Conservation (phyloP, 2,797 vertebrate genomes). For the Enoplosus armatus region DNA sequence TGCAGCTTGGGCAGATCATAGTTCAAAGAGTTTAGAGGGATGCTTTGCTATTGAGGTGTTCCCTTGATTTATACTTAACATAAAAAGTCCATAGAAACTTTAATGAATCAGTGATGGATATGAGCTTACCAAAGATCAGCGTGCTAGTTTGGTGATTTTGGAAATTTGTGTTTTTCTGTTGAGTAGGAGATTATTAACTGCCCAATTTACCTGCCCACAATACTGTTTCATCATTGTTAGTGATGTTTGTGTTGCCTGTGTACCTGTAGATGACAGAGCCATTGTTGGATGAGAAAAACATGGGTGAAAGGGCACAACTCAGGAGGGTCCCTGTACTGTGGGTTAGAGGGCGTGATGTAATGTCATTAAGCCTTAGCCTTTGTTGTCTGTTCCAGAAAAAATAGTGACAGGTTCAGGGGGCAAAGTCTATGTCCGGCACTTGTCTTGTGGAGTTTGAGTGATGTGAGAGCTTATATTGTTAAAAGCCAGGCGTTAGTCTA, state of each 20-base stretch:
- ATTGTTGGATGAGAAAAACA: neutral
- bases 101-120: constrained; percentile 6
- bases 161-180: neutral
- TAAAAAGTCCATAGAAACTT: neutral
- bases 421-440: neutral
- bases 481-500: neutral
- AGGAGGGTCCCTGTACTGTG: neutral
- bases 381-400: constrained; percentile 1
- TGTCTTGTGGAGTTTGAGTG: neutral
- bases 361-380: constrained; percentile 1
- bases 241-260: neutral
- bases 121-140: neutral
- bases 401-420: neutral
- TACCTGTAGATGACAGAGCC: neutral
- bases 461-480: neutral
- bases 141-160: neutral
- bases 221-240: neutral
- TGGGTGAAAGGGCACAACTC: neutral
- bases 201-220: neutral
- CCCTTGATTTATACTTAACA: constrained; percentile 5
- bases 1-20: neutral
- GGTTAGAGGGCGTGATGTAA: constrained; percentile 3
- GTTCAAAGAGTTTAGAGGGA: neutral
- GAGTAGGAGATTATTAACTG: constrained; percentile 5
- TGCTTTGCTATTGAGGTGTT: constrained; percentile 25